Percentiles rank a stretch among this genome's conserved stretches.
These are phyloP conservation scores for Drosophila tropicalis DNA, from an alignment of 1,140 invertebrate genomes.

Conservation along the genomic window DNA sequence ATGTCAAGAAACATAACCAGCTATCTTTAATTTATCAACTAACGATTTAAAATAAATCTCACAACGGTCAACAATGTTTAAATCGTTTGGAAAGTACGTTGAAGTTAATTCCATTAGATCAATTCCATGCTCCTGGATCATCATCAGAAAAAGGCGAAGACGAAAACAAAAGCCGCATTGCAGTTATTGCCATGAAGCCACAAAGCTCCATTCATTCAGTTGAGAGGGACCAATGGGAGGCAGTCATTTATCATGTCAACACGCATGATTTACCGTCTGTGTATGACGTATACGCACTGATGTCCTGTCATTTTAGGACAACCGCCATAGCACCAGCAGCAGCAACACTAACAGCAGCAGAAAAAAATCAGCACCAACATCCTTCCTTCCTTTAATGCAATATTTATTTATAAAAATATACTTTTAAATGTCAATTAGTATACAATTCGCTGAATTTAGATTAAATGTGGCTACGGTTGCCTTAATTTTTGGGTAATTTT, in stretches of 20 bases:
- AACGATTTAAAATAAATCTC: not conserved
- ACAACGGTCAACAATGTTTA: not conserved
- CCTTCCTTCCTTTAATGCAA: conserved; percentile 3
- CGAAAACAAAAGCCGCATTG: conserved; percentile 12
- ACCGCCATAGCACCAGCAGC: not conserved
- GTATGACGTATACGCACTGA: conserved; percentile 16
- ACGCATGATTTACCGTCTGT: conserved; percentile 19
- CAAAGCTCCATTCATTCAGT: not conserved
- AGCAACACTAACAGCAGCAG: not conserved
- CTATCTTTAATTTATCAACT: too few relatives aligned
- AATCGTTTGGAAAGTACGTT: not conserved
- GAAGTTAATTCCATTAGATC: conserved; percentile 12
- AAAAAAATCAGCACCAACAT: not conserved
- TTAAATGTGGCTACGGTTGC: not conserved
- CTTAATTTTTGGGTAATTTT: not conserved
- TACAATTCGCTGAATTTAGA: conserved; percentile 5
- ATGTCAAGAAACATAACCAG: too few relatives aligned
- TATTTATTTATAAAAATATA: not conserved
- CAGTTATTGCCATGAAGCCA: conserved; percentile 3
- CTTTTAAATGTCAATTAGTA: not conserved
- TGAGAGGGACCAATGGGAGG: not conserved
- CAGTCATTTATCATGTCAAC: conserved; percentile 18
- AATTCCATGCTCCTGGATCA: not conserved
- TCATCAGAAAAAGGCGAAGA: not conserved
- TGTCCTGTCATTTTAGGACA: conserved; percentile 16